phyloP scores from a whole-genome alignment of 2,888 invertebrate genomes.

The Emesis castigata region DNA sequence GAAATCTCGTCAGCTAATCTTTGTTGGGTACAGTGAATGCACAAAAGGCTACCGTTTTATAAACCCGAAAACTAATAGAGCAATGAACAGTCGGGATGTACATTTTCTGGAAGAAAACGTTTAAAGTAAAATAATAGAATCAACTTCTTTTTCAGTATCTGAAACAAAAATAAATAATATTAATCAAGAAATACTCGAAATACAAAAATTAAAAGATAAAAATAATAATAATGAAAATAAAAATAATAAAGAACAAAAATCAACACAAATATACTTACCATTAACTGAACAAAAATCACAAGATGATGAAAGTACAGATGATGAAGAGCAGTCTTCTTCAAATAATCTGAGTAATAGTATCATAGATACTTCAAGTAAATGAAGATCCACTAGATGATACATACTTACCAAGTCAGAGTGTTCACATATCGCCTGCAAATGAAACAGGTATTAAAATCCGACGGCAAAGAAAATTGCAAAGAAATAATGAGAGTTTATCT shows the following conservation, averaged over 20 bases:
- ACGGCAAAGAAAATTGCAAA: neutral
- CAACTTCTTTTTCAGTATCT: constrained; percentile 16
- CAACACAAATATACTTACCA: neutral
- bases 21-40: constrained; percentile 29
- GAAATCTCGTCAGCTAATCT: constrained; percentile 11
- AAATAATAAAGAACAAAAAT: too few relatives aligned
- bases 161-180: constrained; percentile 14
- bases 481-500: constrained; percentile 5
- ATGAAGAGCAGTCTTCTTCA: constrained; percentile 4
- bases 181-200: neutral
- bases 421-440: neutral
- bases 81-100: constrained; percentile 5
- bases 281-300: constrained; percentile 1
- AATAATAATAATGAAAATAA: too few relatives aligned
- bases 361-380: neutral
- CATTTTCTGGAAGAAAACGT: constrained; percentile 8
- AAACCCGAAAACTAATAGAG: constrained; percentile 12
- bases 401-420: neutral
- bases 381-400: neutral
- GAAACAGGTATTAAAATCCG: neutral
- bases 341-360: neutral
- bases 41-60: neutral
- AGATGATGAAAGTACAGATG: constrained; percentile 2
- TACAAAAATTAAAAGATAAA: neutral
- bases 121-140: constrained; percentile 4